Evolutionary conservation across 2,888 invertebrate genomes (phyloP), one percentile per base, ranked within the genome.

Genomic region (Tubiluchus corallicola): DNA sequence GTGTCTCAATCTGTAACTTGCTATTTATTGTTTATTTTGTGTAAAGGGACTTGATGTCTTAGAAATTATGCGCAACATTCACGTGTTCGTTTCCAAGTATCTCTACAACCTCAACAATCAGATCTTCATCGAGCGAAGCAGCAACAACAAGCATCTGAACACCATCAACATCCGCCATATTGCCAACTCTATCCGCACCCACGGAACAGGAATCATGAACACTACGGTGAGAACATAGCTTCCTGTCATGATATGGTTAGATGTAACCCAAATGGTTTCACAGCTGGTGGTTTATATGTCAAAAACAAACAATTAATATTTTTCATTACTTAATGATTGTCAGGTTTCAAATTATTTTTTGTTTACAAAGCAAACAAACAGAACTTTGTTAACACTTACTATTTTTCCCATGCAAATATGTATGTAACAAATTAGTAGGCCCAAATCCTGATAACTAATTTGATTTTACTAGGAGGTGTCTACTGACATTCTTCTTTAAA

Each of bases 61-160:
- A 46, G 87, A 92, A 69, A 90, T 98, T 47, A 94, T 94, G 83
- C 72, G 90, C 38, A 92, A 94, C 60, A 85, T 98, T 49, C 80
- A 88, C 56, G 75, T 84, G 41, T 98, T 98, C 65, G 92, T 94
- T 9, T 77, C 82, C 0, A 80, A 80, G 57, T 96, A 87, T 66
- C 71, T 82, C 17, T 98, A 98, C 65, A 94, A 96, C 66, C 72
- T 98, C 52, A 92, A 92, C 61, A 85, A 85, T 56, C 94, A 64
- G 67, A 79, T 90, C 48, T 98, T 96, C 63, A 76, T 96, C 46
- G 92, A 96, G 64, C 77, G 80, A 52, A 76, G 76, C 45, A 88
- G 85, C 58, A 78, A 79, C 54, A 90, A 84, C 62, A 92, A 92
- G 59, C 82, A 88, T 66, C 68, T 98, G 50, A 92, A 92, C 61